These are phyloP conservation scores for Listronotus bonariensis DNA, from an alignment of 1,140 invertebrate species.

Conservation along the genomic window DNA sequence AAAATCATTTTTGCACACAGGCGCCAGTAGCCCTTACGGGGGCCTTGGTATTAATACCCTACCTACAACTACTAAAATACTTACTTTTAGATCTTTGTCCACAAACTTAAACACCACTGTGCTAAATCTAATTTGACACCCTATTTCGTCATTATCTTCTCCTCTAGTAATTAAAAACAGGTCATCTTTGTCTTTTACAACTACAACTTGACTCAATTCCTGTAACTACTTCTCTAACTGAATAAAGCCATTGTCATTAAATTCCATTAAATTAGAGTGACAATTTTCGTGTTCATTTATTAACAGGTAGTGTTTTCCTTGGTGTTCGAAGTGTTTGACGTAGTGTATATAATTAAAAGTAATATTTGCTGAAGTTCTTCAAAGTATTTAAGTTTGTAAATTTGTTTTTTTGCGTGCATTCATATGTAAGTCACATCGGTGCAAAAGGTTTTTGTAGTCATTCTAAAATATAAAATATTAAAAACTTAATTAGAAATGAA, in stretches of 20 bases:
- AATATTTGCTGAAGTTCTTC: constrained; percentile 53
- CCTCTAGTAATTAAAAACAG: constrained; percentile 54
- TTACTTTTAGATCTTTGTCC: constrained; percentile 45
- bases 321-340: constrained; percentile 51
- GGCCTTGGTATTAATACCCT: no score
- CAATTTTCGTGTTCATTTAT: constrained; percentile 55
- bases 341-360: constrained; percentile 49
- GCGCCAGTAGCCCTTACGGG: no score
- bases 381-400: constrained; percentile 58
- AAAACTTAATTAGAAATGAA: no score
- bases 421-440: constrained; percentile 47
- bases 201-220: constrained; percentile 48
- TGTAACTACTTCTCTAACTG: constrained; percentile 6
- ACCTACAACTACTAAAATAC: no score
- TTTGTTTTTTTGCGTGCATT: constrained; percentile 47
- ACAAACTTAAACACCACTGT: constrained; percentile 57
- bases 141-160: constrained; percentile 27
- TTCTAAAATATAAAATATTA: constrained; percentile 35
- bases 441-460: constrained; percentile 49
- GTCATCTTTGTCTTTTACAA: constrained; percentile 41
- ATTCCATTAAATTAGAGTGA: constrained; percentile 36
- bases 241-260: constrained; percentile 13
- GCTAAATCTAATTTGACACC: constrained; percentile 37
- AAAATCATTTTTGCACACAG: no score
- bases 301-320: constrained; percentile 51